Percentiles rank a stretch among this genome's conserved stretches.
These are phyloP conservation scores for Balaeniceps rex DNA, from an alignment of 2,113 vertebrate genomes.

Conservation along the genomic window DNA sequence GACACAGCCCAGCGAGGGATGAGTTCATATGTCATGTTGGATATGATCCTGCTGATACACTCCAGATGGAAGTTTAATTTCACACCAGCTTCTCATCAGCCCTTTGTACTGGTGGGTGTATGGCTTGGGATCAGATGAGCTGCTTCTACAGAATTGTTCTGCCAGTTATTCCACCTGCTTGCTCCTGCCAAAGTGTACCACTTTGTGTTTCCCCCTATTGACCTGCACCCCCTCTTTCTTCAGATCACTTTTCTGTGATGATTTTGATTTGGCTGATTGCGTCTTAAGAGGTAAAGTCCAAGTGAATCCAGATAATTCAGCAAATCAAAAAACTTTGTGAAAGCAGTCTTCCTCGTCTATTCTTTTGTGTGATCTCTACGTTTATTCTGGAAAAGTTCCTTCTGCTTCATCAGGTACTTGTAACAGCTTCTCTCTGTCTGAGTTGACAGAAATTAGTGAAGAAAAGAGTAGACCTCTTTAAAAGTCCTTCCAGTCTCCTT, in stretches of 20 bases:
- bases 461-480: neutral
- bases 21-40: neutral
- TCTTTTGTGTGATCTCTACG: neutral
- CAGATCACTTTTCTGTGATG: neutral
- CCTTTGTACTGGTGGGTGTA: neutral
- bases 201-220: neutral
- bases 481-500: neutral
- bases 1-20: neutral
- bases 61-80: neutral
- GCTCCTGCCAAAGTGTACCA: neutral
- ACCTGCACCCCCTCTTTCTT: neutral
- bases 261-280: neutral
- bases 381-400: neutral
- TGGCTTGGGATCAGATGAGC: neutral
- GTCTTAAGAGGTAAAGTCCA: neutral
- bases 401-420: neutral
- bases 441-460: neutral
- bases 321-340: neutral
- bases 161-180: neutral
- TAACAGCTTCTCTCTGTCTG: neutral
- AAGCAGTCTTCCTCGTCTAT: neutral
- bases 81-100: neutral
- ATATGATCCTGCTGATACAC: neutral
- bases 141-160: neutral
- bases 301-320: neutral